Percentiles rank a stretch among this genome's conserved stretches.
Evolutionary conservation across 2,888 invertebrate species (phyloP).

Genomic region (Machimus atricapillus): DNA sequence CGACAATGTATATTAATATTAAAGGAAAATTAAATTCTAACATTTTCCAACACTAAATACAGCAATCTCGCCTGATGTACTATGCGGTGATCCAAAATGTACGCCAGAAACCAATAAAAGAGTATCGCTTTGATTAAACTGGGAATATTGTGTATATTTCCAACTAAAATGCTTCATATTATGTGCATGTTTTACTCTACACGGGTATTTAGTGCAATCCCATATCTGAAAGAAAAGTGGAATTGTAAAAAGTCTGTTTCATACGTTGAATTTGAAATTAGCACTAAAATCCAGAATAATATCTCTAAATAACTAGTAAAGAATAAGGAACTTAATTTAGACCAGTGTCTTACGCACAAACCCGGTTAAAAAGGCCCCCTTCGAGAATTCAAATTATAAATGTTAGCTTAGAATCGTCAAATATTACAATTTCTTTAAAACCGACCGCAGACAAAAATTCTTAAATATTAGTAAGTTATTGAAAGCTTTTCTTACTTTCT

Average conservation of each 20-base stretch:
- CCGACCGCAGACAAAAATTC: too few species aligned
- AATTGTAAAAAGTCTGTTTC: background rate
- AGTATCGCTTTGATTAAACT: slow-evolving; percentile 83
- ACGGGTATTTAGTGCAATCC: slow-evolving; percentile 73
- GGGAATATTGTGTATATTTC: slow-evolving; percentile 87
- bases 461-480: too few species aligned
- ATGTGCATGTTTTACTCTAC: slow-evolving; percentile 71
- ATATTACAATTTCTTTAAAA: too few species aligned
- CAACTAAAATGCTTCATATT: slow-evolving; percentile 83
- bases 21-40: background rate
- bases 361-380: too few species aligned
- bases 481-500: too few species aligned
- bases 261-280: background rate
- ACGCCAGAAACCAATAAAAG: slow-evolving; percentile 83
- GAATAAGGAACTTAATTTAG: too few species aligned
- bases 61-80: slow-evolving; percentile 87
- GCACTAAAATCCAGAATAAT: too few species aligned
- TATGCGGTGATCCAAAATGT: slow-evolving; percentile 75
- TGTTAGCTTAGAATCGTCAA: too few species aligned
- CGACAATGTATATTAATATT: background rate
- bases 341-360: too few species aligned
- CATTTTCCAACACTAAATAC: slow-evolving; percentile 75
- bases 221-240: slow-evolving; percentile 68
- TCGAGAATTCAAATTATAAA: too few species aligned
- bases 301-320: too few species aligned